Conservation (phyloP, 2,113 vertebrate species). For the Alosa alosa region DNA sequence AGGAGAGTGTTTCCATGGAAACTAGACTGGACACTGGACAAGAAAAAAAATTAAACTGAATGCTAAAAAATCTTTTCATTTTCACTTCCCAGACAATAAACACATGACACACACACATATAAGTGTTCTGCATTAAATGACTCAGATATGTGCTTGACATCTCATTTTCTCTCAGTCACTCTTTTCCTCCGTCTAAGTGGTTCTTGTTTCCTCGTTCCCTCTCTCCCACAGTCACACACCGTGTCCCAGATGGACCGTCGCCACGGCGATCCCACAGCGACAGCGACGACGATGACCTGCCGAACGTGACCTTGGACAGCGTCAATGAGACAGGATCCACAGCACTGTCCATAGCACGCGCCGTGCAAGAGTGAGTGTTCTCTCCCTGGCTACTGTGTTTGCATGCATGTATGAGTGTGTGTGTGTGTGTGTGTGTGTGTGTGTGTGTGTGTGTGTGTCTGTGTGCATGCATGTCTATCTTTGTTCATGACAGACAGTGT, state of each 20-base stretch:
- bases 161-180: too few relatives aligned
- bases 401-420: neutral
- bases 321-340: constrained; percentile 90
- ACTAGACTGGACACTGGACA: constrained; percentile 33
- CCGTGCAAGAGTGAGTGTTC: constrained; percentile 86
- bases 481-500: too few relatives aligned
- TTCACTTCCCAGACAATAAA: constrained; percentile 1
- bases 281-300: constrained; percentile 86
- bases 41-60: constrained; percentile 9
- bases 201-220: constrained; percentile 69
- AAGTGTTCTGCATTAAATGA: neutral
- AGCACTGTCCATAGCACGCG: constrained; percentile 85
- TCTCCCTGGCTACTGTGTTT: neutral
- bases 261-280: constrained; percentile 87
- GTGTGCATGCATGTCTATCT: neutral
- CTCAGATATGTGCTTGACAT: too few relatives aligned
- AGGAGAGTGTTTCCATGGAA: constrained; percentile 49
- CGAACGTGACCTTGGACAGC: constrained; percentile 89
- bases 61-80: neutral
- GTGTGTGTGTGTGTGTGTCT: neutral
- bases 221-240: constrained; percentile 75
- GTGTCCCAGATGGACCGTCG: constrained; percentile 81
- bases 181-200: neutral
- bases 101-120: constrained; percentile 15
- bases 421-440: neutral